A percentile compares a stretch with the other conserved stretches of the same genome.
Conservation (phyloP, 2,888 invertebrate species). For the Epistrophe grossulariae region DNA sequence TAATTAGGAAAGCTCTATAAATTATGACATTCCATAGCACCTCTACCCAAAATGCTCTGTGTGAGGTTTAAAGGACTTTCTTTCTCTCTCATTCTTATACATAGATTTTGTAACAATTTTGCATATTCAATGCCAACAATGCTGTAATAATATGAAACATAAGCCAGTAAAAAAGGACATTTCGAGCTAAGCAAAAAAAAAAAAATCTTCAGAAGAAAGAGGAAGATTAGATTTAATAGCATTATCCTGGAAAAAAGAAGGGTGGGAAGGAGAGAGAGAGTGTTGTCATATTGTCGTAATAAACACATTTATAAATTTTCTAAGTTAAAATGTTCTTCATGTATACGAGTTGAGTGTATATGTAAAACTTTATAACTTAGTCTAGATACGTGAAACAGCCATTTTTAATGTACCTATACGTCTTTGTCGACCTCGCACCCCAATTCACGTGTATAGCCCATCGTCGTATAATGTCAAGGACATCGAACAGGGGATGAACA, state of each 20-base stretch:
- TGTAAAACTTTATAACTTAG: not conserved
- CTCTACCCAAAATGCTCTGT: not conserved
- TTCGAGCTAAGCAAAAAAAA: too few species aligned
- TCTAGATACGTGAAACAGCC: constrained; percentile 6
- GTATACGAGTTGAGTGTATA: not conserved
- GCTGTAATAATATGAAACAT: constrained; percentile 1
- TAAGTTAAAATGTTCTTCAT: constrained; percentile 40
- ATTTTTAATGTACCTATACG: constrained; percentile 6
- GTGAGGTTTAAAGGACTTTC: not conserved
- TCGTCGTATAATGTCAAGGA: constrained; percentile 67
- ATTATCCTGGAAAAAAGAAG: constrained; percentile 6
- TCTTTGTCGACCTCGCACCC: not conserved
- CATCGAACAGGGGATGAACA: constrained; percentile 33
- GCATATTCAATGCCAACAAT: constrained; percentile 52
- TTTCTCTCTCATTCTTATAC: not conserved
- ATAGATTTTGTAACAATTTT: constrained; percentile 8
- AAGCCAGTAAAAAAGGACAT: constrained; percentile 9
- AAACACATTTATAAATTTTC: constrained; percentile 68
- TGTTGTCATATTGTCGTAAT: constrained; percentile 55
- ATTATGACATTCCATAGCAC: constrained; percentile 56
- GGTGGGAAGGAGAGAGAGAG: not conserved
- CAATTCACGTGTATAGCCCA: constrained; percentile 30
- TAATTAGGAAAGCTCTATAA: constrained; percentile 68
- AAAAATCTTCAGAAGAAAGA: not conserved
- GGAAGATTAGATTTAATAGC: constrained; percentile 8